These are phyloP conservation scores for Lagenorhynchus albirostris DNA, from an alignment of 2,113 vertebrate genomes.

Conservation along the genomic window DNA sequence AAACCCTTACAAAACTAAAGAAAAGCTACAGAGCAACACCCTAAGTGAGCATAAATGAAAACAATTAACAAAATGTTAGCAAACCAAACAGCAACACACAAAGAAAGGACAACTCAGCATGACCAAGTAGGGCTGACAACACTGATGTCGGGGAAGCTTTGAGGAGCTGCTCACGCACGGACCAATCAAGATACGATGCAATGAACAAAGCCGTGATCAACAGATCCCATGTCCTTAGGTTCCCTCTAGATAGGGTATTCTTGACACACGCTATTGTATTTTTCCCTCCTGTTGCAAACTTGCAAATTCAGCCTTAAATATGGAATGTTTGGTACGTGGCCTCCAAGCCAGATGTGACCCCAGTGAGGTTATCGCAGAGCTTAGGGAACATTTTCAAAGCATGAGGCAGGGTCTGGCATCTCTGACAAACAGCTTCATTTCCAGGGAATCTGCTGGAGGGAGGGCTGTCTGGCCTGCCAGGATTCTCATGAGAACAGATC, in stretches of 20 bases:
- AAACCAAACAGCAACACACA: background rate
- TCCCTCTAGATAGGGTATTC: background rate
- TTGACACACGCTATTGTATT: background rate
- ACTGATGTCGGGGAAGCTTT: accelerated
- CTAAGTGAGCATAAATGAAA: background rate
- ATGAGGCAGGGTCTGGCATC: constrained; percentile 7
- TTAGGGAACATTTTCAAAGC: background rate
- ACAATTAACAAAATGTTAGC: background rate
- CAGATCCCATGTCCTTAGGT: background rate
- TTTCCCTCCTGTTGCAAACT: background rate
- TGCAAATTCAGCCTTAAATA: background rate
- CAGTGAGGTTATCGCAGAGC: constrained; percentile 14
- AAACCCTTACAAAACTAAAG: background rate
- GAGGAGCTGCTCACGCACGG: accelerated
- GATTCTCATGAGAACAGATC: background rate
- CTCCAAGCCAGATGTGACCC: constrained; percentile 29
- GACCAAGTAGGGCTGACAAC: background rate
- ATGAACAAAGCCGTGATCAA: background rate
- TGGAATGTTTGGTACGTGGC: background rate
- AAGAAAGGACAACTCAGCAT: background rate
- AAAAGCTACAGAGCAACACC: background rate
- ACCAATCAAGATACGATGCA: accelerated
- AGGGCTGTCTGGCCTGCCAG: background rate
- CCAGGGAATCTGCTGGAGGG: background rate
- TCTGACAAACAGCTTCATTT: background rate